Evolutionary conservation across 2,113 vertebrate species (phyloP), one percentile per base, ranked within the genome.

Genomic region (Montifringilla adamsi): DNA sequence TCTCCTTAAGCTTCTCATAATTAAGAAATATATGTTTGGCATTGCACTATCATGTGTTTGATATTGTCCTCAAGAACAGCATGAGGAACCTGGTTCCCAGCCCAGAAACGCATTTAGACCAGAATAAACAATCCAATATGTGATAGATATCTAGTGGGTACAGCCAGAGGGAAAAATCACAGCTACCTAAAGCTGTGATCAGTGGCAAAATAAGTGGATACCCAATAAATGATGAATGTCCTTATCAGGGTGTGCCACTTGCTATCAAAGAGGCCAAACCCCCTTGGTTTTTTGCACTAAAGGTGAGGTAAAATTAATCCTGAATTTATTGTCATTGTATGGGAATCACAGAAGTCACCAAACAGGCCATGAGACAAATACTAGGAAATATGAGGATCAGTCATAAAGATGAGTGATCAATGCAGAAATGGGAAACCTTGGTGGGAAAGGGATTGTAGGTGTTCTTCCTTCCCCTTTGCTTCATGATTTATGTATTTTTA

Each of bases 121-220:
- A 63, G 43, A 78, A 78, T 46, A 9, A 82, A 70, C 60, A 67
- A 13, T 53, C 24, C 27, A 37, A 13, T 69, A 3, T 47, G 7
- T 0, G 1, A 30, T 2, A 58, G 22, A 31, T 5, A 27, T 35
- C 39, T 41, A 33, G 37, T 39, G 0, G 3, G 8, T 66, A 52
- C 3, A 33, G 13, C 5, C 24, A 27, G n/a, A 2, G 18, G 5
- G 9, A 10, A 44, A 56, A 64, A 69, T 0, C 37, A 37, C 37
- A 59, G 18, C 21, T 37, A 31, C 15, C 15, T 52, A n/a, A 66
- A 47, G 0, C 2, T n/a, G 19, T 58, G 46, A 35, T 33, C n/a
- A 69, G 9, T 35, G 15, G 43, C 41, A 23, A 59, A 69, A 74
- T 4, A 47, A 76, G 4, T 15, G 13, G 16, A 13, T 31, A n/a